Base-by-base conservation (phyloP, 2,113 vertebrate genomes). In the Coptodon rendalli region DNA sequence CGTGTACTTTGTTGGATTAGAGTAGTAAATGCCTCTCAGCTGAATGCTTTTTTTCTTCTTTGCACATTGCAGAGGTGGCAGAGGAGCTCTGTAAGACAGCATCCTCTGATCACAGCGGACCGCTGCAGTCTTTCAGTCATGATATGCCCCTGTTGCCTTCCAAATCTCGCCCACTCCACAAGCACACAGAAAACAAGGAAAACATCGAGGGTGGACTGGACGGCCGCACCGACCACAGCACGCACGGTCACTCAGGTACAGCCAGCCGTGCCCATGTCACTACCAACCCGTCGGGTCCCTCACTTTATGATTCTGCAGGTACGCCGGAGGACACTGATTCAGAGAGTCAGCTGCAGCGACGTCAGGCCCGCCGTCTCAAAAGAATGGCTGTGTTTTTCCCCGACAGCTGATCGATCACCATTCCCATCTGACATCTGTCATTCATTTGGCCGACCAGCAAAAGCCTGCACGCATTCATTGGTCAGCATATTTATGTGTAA, bases 161-260 rank as follows among this genome's bases (percentile, higher is more conserved):
- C 88, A 99, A 99, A 95, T 97, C 97, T 0, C 97, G 98, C 81
- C 97, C 97, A 1, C 95, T 97, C 91, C 98, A 97, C 96, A 99
- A 99, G 43, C 98, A 98, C 93, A 96, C 95, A 1, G 99, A 99
- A 94, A 99, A 99, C 96, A 99, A 99, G 94, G 99, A 99, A 93
- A 99, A 99, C 89, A 97, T 98, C n/a, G 99, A 99, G 94, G 98
- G 97, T 22, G 89, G 95, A 9, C 96, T 96, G 16, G 98, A 99
- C 4, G 66, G 95, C n/a, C 93, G 95, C 83, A 79, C 90, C 6
- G 95, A 96, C 86, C 91, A 93, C 43, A 61, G 95, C 91, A 83
- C 93, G 5, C 96, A 95, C 82, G 34, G 95, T 79, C 97, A 94
- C 91, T 93, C 95, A 96, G 95, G 96, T 96, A 96, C 93, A 87